phyloP scores from a whole-genome alignment of 1,140 invertebrate species.

The Pseudomyrmex dendroicus region DNA sequence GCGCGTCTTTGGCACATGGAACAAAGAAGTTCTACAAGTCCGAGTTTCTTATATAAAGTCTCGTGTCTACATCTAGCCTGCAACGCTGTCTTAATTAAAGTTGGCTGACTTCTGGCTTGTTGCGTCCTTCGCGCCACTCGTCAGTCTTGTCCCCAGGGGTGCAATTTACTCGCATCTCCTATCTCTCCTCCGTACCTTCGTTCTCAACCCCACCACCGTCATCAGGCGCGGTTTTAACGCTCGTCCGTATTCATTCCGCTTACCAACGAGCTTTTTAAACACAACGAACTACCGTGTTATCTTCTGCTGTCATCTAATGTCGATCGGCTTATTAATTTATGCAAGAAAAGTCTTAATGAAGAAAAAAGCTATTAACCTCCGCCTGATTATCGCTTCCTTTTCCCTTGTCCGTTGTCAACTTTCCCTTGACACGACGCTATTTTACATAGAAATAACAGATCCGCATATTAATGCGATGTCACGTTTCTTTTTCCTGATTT shows the following conservation, averaged over 20 bases:
- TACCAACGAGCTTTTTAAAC: conserved; percentile 58
- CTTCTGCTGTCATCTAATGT: conserved; percentile 34
- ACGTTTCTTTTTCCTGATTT: conserved; percentile 10
- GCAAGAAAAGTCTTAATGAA: conserved; percentile 36
- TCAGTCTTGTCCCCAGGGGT: conserved; percentile 76
- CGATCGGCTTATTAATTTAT: conserved; percentile 58
- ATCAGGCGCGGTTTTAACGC: conserved; percentile 4
- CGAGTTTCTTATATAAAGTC: conserved; percentile 15
- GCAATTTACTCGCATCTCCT: conserved; percentile 74
- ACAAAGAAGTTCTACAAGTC: conserved; percentile 9
- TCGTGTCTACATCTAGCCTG: conserved; percentile 58
- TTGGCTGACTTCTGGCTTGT: conserved; percentile 76
- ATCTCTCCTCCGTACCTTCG: conserved; percentile 49
- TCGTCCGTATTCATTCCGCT: conserved; percentile 50
- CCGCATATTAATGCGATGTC: conserved; percentile 34
- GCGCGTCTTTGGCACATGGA: neutral
- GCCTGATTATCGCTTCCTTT: conserved; percentile 7
- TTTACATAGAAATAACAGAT: conserved; percentile 58
- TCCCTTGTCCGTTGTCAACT: conserved; percentile 1
- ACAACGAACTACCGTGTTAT: conserved; percentile 19
- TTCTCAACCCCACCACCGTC: conserved; percentile 24
- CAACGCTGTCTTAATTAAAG: conserved; percentile 82
- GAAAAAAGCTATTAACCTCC: conserved; percentile 39
- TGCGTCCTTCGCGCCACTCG: conserved; percentile 72
- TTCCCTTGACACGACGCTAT: conserved; percentile 3